These are phyloP conservation scores for Atherinomorus stipes DNA, from an alignment of 2,113 vertebrate genomes.

Conservation along the genomic window DNA sequence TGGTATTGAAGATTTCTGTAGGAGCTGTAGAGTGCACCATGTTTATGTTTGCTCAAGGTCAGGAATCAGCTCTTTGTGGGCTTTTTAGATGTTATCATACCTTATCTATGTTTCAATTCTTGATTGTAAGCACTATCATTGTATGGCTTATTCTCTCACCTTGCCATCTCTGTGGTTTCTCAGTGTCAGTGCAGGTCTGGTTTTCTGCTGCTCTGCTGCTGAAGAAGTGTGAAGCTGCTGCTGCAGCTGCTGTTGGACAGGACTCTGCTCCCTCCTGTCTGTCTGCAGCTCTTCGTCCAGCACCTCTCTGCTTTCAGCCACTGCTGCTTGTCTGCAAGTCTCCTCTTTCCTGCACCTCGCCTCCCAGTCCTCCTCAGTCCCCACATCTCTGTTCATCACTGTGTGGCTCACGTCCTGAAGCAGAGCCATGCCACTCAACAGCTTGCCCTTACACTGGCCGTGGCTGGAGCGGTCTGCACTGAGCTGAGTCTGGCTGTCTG, in stretches of 20 bases:
- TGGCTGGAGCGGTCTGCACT: constrained; percentile 28
- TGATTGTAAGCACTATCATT: not conserved
- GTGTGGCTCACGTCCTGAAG: constrained; percentile 70
- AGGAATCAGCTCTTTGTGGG: no score
- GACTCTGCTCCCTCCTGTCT: constrained; percentile 42
- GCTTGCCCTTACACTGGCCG: constrained; percentile 45
- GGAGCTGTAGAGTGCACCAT: no score
- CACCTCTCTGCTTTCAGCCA: constrained; percentile 84
- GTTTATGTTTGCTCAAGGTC: no score
- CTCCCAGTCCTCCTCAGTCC: constrained; percentile 53
- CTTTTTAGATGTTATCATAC: no score
- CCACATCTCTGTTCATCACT: constrained; percentile 47
- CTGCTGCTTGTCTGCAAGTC: constrained; percentile 72
- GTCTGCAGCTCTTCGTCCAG: constrained; percentile 74
- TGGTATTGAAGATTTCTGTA: not conserved
- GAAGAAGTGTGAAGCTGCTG: constrained; percentile 64
- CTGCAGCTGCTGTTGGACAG: constrained; percentile 67
- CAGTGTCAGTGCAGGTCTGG: constrained; percentile 26
- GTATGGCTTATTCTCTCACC: constrained; percentile 57
- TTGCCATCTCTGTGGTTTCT: constrained; percentile 51
- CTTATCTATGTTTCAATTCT: not conserved
- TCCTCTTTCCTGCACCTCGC: constrained; percentile 43
- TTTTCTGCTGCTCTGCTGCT: constrained; percentile 50
- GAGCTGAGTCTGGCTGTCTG: constrained; percentile 76
- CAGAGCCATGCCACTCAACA: constrained; percentile 52